Conservation (phyloP, 1,140 invertebrate species). For the Spodoptera litura region DNA sequence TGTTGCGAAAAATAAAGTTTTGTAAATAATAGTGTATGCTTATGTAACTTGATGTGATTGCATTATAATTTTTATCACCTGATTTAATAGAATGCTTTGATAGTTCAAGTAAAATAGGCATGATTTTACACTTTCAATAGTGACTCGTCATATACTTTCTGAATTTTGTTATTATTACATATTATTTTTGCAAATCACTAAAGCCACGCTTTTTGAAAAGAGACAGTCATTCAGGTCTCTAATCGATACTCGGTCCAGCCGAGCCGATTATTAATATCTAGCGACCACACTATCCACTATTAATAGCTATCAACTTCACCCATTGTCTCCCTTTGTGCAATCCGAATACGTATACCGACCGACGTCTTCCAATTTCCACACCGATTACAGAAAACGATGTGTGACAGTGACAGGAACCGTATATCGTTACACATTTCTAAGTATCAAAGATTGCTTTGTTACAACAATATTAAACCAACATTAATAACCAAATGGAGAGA, state of each 20-base stretch:
- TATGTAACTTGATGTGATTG: background rate
- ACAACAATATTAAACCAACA: background rate
- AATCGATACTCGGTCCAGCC: background rate
- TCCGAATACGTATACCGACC: conserved; percentile 6
- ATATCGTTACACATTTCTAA: background rate
- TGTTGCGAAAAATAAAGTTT: background rate
- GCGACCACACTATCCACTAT: conserved; percentile 13
- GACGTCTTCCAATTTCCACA: conserved; percentile 14
- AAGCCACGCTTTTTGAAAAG: too few species aligned
- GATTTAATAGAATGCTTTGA: too few species aligned
- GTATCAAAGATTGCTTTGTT: background rate
- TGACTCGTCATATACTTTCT: background rate
- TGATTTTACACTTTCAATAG: background rate
- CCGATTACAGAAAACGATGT: conserved; percentile 18
- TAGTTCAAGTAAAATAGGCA: background rate
- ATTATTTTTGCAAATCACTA: too few species aligned
- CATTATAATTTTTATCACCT: too few species aligned
- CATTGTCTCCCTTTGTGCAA: conserved; percentile 34
- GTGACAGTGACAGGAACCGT: background rate
- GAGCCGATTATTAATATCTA: conserved; percentile 20
- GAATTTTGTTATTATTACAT: too few species aligned
- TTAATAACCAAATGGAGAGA: background rate
- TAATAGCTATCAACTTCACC: conserved; percentile 27
- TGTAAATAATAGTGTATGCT: background rate
- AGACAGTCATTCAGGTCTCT: background rate